Percentiles rank a stretch among this genome's conserved stretches.
These are phyloP conservation scores for Mellilla xanthometata DNA, from an alignment of 2,888 invertebrate species.

Conservation along the genomic window DNA sequence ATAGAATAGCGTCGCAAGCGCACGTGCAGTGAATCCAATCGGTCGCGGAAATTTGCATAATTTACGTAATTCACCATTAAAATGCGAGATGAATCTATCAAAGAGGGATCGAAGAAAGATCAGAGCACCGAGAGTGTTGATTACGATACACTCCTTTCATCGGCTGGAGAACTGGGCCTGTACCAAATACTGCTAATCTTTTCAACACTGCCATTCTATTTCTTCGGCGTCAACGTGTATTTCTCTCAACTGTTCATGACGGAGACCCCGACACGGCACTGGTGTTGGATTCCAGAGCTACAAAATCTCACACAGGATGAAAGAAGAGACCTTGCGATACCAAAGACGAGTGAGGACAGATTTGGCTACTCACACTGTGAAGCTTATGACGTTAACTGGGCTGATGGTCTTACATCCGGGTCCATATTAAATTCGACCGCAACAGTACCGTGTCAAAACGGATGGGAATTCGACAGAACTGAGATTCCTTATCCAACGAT, in stretches of 20 bases:
- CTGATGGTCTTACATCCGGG: conserved; percentile 41
- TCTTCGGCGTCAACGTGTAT: conserved; percentile 39
- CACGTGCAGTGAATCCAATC: too few relatives aligned
- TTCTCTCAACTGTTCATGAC: conserved; percentile 43
- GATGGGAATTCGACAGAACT: conserved; percentile 59
- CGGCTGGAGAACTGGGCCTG: conserved; percentile 42
- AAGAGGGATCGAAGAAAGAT: background rate
- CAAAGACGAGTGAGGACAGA: conserved; percentile 28
- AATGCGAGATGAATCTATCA: conserved; percentile 1
- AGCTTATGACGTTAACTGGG: conserved; percentile 53
- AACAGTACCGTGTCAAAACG: conserved; percentile 49
- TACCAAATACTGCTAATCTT: conserved; percentile 40
- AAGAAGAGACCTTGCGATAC: conserved; percentile 38
- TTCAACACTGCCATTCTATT: conserved; percentile 40
- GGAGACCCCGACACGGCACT: conserved; percentile 39
- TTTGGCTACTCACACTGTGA: conserved; percentile 54
- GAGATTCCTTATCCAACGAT: conserved; percentile 62
- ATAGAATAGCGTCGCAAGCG: too few relatives aligned
- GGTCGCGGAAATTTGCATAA: too few relatives aligned
- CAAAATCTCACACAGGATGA: conserved; percentile 36
- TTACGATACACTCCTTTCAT: conserved; percentile 39
- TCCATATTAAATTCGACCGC: conserved; percentile 38
- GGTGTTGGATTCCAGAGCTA: conserved; percentile 45
- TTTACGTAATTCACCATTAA: background rate
- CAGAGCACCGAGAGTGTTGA: conserved; percentile 26